Evolutionary conservation across 2,797 vertebrate genomes (phyloP).

Genomic region (Echiichthys vipera): DNA sequence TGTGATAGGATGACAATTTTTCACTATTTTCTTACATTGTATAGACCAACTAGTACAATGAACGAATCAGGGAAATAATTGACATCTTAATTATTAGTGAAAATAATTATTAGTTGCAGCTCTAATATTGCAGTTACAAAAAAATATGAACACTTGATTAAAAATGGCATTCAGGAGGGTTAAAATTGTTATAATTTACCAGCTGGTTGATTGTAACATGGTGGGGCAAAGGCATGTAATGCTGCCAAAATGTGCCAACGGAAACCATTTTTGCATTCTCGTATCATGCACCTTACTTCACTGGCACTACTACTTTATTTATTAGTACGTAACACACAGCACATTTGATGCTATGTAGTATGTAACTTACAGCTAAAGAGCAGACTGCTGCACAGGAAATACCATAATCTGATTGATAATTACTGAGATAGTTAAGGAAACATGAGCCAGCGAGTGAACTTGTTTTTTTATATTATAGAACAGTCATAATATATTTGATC

Average conservation of each 20-base stretch:
- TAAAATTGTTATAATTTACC: not conserved
- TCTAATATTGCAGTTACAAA: not conserved
- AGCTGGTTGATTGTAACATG: conserved; percentile 33
- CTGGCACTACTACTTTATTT: conserved; percentile 7
- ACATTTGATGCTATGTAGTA: conserved; percentile 9
- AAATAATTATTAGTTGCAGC: not conserved
- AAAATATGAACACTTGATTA: not conserved
- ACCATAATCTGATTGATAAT: conserved; percentile 84
- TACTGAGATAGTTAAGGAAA: conserved; percentile 87
- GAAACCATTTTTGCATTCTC: conserved; percentile 33
- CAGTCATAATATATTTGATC: conserved; percentile 24
- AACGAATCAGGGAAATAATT: not conserved
- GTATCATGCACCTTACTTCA: conserved; percentile 11
- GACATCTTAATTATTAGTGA: not conserved
- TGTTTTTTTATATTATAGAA: conserved; percentile 2
- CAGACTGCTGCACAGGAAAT: conserved; percentile 78
- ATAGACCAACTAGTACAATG: not conserved
- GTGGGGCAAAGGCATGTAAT: not conserved
- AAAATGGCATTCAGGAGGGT: conserved; percentile 2
- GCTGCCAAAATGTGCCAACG: conserved; percentile 54
- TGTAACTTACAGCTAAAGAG: conserved; percentile 1
- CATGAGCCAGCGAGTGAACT: conserved; percentile 70
- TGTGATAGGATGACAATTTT: not conserved
- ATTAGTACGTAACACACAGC: not conserved
- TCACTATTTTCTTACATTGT: conserved; percentile 1